A percentile compares a stretch with the other conserved stretches of the same genome.
These are phyloP conservation scores for Cynocephalus volans DNA, from an alignment of 2,113 vertebrate species.

Conservation along the genomic window DNA sequence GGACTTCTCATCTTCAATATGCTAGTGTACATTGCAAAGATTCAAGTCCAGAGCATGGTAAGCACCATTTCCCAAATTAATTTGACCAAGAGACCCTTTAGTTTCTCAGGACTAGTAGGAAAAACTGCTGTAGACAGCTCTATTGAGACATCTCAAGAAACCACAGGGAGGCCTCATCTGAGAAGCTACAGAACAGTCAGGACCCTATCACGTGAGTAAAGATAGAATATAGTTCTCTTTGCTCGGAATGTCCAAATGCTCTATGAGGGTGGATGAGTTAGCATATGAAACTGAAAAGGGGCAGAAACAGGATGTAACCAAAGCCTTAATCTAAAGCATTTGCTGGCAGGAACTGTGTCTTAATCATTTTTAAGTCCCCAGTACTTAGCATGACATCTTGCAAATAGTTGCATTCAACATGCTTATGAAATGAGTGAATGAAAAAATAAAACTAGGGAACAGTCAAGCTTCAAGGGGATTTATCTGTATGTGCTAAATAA, in stretches of 20 bases:
- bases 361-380: not conserved
- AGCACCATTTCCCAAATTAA: not conserved
- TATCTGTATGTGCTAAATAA: not conserved
- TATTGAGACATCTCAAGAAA: conserved; percentile 2
- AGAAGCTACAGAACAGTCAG: not conserved
- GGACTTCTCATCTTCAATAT: not conserved
- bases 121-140: not conserved
- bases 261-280: not conserved
- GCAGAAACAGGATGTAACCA: not conserved
- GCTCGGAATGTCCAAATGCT: not conserved
- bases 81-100: not conserved
- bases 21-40: not conserved
- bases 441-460: not conserved
- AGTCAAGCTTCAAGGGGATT: not conserved
- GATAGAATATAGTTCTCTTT: not conserved
- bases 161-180: not conserved
- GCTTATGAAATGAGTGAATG: not conserved
- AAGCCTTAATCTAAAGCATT: not conserved
- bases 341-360: not conserved
- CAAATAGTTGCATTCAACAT: not conserved
- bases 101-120: not conserved
- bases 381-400: not conserved
- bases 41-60: not conserved
- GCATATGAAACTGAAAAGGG: not conserved
- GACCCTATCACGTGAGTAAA: not conserved